Percentiles rank a stretch among this genome's conserved stretches.
Evolutionary conservation across 2,113 vertebrate genomes (phyloP).

Genomic region (Rattus rattus): DNA sequence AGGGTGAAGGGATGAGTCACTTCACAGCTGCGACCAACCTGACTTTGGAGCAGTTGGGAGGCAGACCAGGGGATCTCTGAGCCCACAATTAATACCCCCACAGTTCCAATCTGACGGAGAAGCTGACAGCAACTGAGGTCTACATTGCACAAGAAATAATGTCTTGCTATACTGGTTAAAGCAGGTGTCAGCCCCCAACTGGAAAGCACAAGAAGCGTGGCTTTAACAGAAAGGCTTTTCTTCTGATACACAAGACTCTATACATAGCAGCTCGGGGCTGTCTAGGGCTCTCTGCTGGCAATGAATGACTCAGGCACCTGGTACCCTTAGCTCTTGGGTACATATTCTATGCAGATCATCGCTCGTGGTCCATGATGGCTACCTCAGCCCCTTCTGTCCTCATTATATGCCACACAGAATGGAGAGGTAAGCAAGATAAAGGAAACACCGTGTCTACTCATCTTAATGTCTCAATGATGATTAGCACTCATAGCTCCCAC

Average conservation of each 20-base stretch:
- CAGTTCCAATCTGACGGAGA: background rate
- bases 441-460: background rate
- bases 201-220: background rate
- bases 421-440: background rate
- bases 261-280: background rate
- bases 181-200: background rate
- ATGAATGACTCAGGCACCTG: background rate
- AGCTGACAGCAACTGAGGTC: background rate
- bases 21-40: background rate
- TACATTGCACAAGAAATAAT: conserved; percentile 44
- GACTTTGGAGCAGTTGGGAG: background rate
- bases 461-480: background rate
- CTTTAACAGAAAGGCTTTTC: background rate
- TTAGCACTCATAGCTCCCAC: background rate
- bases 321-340: too few species aligned
- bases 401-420: background rate
- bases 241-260: background rate
- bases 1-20: background rate
- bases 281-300: fast-evolving
- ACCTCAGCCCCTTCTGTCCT: background rate
- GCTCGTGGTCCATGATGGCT: background rate
- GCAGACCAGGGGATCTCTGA: background rate
- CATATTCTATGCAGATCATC: background rate
- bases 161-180: background rate
- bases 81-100: background rate